Base-by-base conservation (phyloP, 2,797 vertebrate genomes). In the Xiphophorus birchmanni region DNA sequence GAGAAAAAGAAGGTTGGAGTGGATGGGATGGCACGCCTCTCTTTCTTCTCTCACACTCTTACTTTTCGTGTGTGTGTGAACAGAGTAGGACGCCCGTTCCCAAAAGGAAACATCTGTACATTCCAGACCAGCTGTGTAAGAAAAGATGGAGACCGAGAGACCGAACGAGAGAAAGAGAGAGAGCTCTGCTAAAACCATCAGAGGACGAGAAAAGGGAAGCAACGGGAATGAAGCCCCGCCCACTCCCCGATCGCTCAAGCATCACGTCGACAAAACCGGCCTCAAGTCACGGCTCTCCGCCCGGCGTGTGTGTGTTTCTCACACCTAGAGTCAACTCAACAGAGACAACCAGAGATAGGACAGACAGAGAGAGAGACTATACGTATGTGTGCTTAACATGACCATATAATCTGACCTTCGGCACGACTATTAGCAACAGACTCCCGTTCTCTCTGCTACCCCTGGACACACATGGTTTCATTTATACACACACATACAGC, bases 71-170 rank as follows among this genome's bases (percentile, higher is more conserved):
- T 47, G 58, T 88, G 90, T 88, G 91, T 86, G 89, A 87, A 92
- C 78, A 77, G 93, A 92, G 87, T 80, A 88, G 88, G 89, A 93
- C 91, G 91, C 91, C 92, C 85, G 86, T 88, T 96, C 96, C 97
- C 96, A 90, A 83, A 96, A 97, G 96, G 97, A 98, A 97, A 97
- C 97, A 97, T 97, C 97, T 98, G 97, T 95, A 96, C 97, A 98
- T 98, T 98, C 97, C 97, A 98, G 97, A 97, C 96, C 69, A 90
- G 93, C 97, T 97, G 92, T 95, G 96, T 97, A 97, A 98, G 95
- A 90, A 94, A 72, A 93, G 95, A 94, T 91, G 93, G 94, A 95
- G 95, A 82, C 72, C 0, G 67, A 81, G 78, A 75, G 45, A 81
- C 52, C 2, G 26, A 52, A 65, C 63, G 81, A 73, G 86, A 52